Base-by-base conservation (phyloP, 2,888 invertebrate genomes). In the Tolmerus cingulatus region DNA sequence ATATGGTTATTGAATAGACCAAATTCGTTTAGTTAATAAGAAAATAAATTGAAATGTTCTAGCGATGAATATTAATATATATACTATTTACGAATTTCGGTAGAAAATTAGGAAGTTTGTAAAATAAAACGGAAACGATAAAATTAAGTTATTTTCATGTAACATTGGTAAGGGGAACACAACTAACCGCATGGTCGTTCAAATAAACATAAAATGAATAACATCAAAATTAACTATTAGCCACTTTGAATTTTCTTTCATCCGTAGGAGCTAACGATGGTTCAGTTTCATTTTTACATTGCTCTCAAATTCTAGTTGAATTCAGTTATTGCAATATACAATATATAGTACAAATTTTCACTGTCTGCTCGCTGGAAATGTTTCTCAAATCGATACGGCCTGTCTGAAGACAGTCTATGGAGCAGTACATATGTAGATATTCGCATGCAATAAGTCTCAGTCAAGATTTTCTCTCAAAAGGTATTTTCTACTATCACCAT, bases 371-470 rank as follows among this genome's bases (percentile, higher is more conserved):
- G 37, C 66, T 82, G 82, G 66, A 82, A 82, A 51, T 82, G 82
- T 57, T 57, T 66, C 55, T 19, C 82, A 82, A 82, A 82, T 82
- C 82, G 82, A 82, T 82, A 82, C 82, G 82, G 23, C 82, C 82
- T 23, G 82, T 82, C 82, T 82, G 82, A 82, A 82, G 82, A 66
- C 57, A 82, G 82, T 82, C 82, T 82, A 34, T 82, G 57, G 37
- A 37, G 37, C 37, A 66, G 16, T 76, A 76, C 76, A 34, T 76
- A 40, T 76, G 23, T 82, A 82, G 34, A 57, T 66, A 82, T 37
- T 27, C 37, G 57, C 51, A 30, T 55, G 51, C 66, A 66, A 57
- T 34, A 66, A 46, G 27, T 40, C 37, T 30, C 40, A 82, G 37
- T n/a, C 82, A 82, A 57, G 82, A 82, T 82, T 82, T 55, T 66